Base-by-base conservation (phyloP, 2,797 vertebrate species). In the Galaxias olidus region DNA sequence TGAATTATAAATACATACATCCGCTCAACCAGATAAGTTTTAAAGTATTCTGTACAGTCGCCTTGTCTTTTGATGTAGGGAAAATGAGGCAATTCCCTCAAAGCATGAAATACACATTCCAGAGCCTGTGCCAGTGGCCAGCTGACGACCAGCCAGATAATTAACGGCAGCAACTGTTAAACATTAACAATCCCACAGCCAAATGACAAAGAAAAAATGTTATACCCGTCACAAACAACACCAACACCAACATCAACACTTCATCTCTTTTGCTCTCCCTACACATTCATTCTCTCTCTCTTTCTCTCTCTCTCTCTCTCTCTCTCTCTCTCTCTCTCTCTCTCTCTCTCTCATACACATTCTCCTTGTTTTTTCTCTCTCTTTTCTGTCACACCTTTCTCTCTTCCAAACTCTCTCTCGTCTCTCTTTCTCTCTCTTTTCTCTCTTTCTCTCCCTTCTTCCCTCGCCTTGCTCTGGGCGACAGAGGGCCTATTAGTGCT, bases 401-500 rank as follows among this genome's bases (percentile, higher is more conserved):
- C 40, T 55, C 58, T 47, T 20, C 30, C 45, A 45, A 41, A 49
- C 17, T 46, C 14, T 59, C 56, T 47, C 10, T 30, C 65, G n/a
- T 63, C 71, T 72, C 30, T 71, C 50, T 58, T 59, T 49, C 63
- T 63, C 53, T 65, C 56, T 57, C 48, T 48, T 50, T 69, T 66
- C 54, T 51, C 73, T 61, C 58, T 43, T 48, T 12, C 61, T 10
- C 10, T 43, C 48, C 59, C 73, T 52, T 59, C 60, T 62, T 57
- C 68, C 49, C 66, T 59, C 45, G 41, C 46, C 44, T 55, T 51
- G 46, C 50, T 59, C 52, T 49, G 72, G 57, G 61, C 57, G 50
- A 72, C 73, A 60, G 69, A 63, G 83, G 87, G 82, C 89, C 91
- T 87, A 92, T 92, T 90, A 92, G 89, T 56, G 72, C 69, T 75